phyloP scores from a whole-genome alignment of 2,113 vertebrate genomes.

The Sinocyclocheilus rhinocerous region DNA sequence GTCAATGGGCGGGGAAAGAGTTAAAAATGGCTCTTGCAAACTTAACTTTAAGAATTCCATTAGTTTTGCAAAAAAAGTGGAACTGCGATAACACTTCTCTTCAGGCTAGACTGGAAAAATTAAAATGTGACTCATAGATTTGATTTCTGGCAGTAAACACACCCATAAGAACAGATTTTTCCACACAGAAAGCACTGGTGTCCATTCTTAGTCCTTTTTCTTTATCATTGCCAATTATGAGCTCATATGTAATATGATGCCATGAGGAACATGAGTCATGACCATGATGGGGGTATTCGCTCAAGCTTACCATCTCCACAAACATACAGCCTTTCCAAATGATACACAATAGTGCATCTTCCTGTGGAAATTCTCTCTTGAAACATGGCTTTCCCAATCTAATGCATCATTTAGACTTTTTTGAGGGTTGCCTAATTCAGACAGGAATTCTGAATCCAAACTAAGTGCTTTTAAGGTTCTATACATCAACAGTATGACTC shows the following conservation, averaged over 20 bases:
- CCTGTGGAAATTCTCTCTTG: not conserved
- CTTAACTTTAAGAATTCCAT: not conserved
- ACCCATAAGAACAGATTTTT: not conserved
- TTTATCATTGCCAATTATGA: not conserved
- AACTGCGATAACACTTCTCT: not conserved
- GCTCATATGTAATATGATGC: not conserved
- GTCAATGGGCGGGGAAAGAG: no score
- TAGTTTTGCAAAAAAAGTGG: not conserved
- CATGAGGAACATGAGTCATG: not conserved
- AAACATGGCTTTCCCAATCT: not conserved
- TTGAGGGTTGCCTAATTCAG: not conserved
- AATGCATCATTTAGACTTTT: not conserved
- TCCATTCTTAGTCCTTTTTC: not conserved
- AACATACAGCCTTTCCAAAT: not conserved
- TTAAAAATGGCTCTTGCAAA: not conserved
- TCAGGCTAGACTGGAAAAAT: not conserved
- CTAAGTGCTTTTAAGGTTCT: not conserved
- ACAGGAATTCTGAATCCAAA: not conserved
- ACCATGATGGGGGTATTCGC: not conserved
- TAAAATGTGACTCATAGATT: not conserved
- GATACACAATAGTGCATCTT: not conserved
- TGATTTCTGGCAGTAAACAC: not conserved
- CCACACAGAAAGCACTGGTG: not conserved
- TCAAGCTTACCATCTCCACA: not conserved
- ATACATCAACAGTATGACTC: not conserved